Base-by-base conservation (phyloP, 1,140 invertebrate genomes). In the Orius insidiosus region DNA sequence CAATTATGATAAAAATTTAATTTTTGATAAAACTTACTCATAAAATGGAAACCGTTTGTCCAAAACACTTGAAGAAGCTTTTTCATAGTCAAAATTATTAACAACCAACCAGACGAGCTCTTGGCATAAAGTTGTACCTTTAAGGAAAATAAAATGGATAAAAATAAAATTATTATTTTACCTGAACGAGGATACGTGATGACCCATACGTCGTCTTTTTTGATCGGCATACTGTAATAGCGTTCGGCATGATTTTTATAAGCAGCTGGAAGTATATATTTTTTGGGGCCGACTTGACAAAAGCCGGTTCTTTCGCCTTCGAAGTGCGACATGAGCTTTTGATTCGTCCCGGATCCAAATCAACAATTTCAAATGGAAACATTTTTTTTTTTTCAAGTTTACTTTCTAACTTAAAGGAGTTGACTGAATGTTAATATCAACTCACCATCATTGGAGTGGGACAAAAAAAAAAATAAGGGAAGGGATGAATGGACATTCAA, bases 181-280 rank as follows among this genome's bases (percentile, higher is more conserved):
- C 80, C 80, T 59, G 81, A 85, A 62, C 84, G 68, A 1, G 83
- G 82, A 60, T 77, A 83, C 1, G 79, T 80, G 5, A 73, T 55
- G 7, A 88, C 69, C 66, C 78, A 84, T 0, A 75, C 68, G 56
- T 87, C 83, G 52, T 50, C 49, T n/a, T 11, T 38, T 36, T 49
- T 36, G 13, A 45, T n/a, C 8, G 42, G 41, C 13, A 85, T 80
- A 54, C 79, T 76, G 56, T 78, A 80, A 58, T 77, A 78, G 14
- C 68, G 62, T 35, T 68, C 56, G 1, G 76, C 76, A 52, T 80
- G 70, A 24, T 69, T 55, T 30, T 58, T 63, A 56, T 74, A 84
- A 52, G 70, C 73, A 44, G 66, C 56, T 0, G 79, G 79, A 35
- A 82, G 73, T 35, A 83, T 73, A 56, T 74, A 84, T 48, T 77